A percentile compares a stretch with the other conserved stretches of the same genome.
phyloP scores from a whole-genome alignment of 2,888 invertebrate genomes.

The Eupithecia pulchellata region DNA sequence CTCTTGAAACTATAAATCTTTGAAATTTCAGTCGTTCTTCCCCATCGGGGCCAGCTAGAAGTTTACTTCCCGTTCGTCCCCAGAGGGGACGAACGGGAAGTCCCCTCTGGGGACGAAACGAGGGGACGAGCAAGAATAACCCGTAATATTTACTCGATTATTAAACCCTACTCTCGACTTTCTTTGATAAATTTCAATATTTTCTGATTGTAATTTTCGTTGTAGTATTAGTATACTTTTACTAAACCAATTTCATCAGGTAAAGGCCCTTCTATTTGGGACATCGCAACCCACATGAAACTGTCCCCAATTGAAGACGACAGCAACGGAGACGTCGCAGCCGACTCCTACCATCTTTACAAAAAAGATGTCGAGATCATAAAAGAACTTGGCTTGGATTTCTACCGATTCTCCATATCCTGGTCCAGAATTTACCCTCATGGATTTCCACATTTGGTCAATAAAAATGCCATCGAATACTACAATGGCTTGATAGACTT shows the following conservation, averaged over 20 bases:
- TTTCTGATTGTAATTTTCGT: background rate
- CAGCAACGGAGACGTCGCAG: constrained; percentile 85
- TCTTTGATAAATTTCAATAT: no score
- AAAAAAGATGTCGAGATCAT: constrained; percentile 79
- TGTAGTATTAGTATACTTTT: background rate
- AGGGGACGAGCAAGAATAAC: no score
- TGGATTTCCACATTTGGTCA: constrained; percentile 81
- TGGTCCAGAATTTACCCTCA: constrained; percentile 88
- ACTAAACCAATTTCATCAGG: constrained; percentile 63
- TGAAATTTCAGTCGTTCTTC: no score
- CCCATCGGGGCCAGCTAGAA: no score
- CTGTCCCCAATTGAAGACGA: constrained; percentile 60
- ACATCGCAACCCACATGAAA: constrained; percentile 61
- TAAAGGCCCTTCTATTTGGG: constrained; percentile 86
- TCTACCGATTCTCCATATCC: constrained; percentile 86
- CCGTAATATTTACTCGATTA: no score
- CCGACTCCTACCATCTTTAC: constrained; percentile 87
- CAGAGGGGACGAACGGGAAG: no score
- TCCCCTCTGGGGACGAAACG: no score
- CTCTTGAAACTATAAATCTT: background rate
- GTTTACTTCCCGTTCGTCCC: no score
- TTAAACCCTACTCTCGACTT: no score
- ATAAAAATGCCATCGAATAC: constrained; percentile 85
- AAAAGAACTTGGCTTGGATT: constrained; percentile 74
- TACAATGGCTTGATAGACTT: constrained; percentile 87